Percentiles rank a stretch among this genome's conserved stretches.
phyloP scores from a whole-genome alignment of 2,888 invertebrate genomes.

The Chymomyza amoena region DNA sequence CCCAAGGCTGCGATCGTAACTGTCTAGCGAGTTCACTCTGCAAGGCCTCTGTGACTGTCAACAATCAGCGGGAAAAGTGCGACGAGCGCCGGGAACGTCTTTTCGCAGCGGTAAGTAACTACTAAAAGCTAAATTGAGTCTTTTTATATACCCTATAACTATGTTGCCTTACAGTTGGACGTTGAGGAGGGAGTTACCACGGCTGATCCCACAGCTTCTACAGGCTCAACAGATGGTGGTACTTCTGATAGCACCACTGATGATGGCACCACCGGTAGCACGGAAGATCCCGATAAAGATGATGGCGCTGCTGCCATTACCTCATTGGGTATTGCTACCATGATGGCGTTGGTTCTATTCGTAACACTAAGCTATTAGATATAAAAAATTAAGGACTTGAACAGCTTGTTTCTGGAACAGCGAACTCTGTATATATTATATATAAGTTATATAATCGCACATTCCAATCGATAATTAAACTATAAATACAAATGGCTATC shows the following conservation, averaged over 20 bases:
- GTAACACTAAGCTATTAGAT: slow-evolving; percentile 40
- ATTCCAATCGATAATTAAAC: not conserved
- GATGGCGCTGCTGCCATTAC: slow-evolving; percentile 50
- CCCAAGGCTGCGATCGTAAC: slow-evolving; percentile 61
- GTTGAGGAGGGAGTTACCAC: slow-evolving; percentile 34
- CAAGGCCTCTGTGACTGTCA: slow-evolving; percentile 63
- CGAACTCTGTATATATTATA: not conserved
- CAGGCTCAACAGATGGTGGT: not conserved
- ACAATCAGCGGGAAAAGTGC: slow-evolving; percentile 60
- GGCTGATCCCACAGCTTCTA: not conserved
- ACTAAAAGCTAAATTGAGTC: not conserved
- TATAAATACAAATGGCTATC: slow-evolving; percentile 17
- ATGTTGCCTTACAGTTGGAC: slow-evolving; percentile 47
- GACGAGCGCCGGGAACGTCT: slow-evolving; percentile 55
- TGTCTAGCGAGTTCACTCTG: slow-evolving; percentile 67
- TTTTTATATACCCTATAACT: not conserved
- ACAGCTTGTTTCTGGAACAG: not conserved
- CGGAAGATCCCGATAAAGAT: slow-evolving; percentile 15
- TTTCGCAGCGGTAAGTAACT: slow-evolving; percentile 55
- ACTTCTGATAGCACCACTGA: not conserved
- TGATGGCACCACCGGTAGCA: slow-evolving; percentile 4
- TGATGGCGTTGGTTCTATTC: slow-evolving; percentile 39
- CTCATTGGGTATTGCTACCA: slow-evolving; percentile 41
- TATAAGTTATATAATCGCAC: slow-evolving; percentile 37
- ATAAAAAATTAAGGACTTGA: not conserved